Evolutionary conservation across 2,888 invertebrate genomes (phyloP).

Genomic region (Drosophila paracracens): DNA sequence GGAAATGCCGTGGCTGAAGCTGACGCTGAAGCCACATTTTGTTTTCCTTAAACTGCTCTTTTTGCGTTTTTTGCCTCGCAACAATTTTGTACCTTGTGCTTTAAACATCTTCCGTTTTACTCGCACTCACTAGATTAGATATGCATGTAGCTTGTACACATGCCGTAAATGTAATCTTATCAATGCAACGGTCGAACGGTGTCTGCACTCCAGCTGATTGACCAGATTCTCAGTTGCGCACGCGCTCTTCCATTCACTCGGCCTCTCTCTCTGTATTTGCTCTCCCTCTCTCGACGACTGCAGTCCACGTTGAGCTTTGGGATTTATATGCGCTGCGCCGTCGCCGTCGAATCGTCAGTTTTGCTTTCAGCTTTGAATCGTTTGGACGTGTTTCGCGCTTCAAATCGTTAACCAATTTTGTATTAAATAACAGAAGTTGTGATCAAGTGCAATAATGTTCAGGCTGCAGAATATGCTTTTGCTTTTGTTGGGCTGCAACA

Average conservation of each 20-base stretch:
- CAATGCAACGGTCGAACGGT: constrained; percentile 27
- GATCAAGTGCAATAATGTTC: constrained; percentile 57
- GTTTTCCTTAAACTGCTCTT: constrained; percentile 73
- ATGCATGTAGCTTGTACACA: constrained; percentile 4
- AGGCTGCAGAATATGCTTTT: constrained; percentile 50
- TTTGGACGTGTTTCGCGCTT: constrained; percentile 44
- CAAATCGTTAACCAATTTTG: constrained; percentile 5
- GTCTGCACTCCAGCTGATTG: constrained; percentile 53
- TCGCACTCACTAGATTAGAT: constrained; percentile 1
- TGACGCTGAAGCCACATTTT: constrained; percentile 64
- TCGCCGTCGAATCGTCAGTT: constrained; percentile 74
- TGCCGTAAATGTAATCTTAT: constrained; percentile 46
- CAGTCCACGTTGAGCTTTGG: constrained; percentile 34
- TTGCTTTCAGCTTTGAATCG: constrained; percentile 61
- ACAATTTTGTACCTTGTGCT: constrained; percentile 33
- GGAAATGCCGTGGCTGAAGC: constrained; percentile 62
- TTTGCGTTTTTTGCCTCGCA: constrained; percentile 40
- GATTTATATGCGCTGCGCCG: constrained; percentile 75
- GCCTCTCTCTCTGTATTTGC: constrained; percentile 1
- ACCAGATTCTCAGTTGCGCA: constrained; percentile 66
- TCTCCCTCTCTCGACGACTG: constrained; percentile 5
- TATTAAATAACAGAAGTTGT: constrained; percentile 30
- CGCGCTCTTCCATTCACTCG: constrained; percentile 22
- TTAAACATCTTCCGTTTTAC: constrained; percentile 46
- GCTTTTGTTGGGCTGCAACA: constrained; percentile 61